A percentile compares a stretch with the other conserved stretches of the same genome.
Conservation (phyloP, 2,888 invertebrate genomes). For the Glaucopsyche alexis region DNA sequence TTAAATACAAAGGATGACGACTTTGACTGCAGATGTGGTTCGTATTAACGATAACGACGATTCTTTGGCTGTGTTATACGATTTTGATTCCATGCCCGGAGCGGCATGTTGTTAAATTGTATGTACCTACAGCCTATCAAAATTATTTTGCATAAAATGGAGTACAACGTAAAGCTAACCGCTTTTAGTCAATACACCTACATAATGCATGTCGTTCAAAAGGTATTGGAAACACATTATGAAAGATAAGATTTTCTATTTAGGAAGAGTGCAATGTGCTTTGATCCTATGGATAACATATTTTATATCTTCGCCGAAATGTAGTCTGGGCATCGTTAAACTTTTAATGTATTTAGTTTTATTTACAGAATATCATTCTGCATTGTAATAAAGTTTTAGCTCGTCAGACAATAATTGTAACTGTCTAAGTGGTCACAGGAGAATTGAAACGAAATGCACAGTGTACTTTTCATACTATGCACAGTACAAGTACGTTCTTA, state of each 20-base stretch:
- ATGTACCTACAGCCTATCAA: too few species aligned
- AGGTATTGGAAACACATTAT: slow-evolving; percentile 17
- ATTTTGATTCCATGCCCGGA: too few species aligned
- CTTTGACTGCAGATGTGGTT: too few species aligned
- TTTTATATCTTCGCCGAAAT: not conserved
- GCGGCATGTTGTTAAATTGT: too few species aligned
- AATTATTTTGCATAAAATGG: not conserved
- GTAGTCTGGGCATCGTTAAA: not conserved
- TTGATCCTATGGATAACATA: not conserved
- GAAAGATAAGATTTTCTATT: slow-evolving; percentile 7
- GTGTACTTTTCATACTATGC: too few species aligned
- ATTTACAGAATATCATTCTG: not conserved
- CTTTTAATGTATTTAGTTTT: not conserved
- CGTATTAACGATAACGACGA: too few species aligned
- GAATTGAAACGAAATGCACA: too few species aligned
- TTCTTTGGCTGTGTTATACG: too few species aligned
- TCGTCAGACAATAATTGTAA: slow-evolving; percentile 2
- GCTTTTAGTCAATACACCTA: not conserved
- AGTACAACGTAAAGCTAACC: not conserved
- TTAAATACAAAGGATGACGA: too few species aligned
- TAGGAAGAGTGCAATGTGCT: slow-evolving; percentile 5
- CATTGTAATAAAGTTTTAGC: not conserved
- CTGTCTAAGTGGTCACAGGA: not conserved
- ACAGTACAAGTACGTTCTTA: too few species aligned
- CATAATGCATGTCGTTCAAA: not conserved